Conservation (phyloP, 2,797 vertebrate genomes). For the Limosa lapponica region DNA sequence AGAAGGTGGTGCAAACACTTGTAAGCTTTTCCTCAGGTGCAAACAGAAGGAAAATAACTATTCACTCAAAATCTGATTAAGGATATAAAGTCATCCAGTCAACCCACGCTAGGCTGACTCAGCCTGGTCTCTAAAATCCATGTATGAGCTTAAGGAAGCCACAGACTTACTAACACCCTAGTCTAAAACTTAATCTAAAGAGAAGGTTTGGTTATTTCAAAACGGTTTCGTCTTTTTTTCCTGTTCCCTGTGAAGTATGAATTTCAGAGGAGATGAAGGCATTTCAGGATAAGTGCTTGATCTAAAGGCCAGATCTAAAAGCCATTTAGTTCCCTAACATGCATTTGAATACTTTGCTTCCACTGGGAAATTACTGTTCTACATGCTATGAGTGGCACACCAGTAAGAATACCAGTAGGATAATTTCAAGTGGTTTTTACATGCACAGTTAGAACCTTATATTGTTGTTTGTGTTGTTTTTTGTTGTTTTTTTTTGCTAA, state of each 20-base stretch:
- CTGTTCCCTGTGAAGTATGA: slow-evolving; percentile 1
- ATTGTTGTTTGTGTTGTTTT: background rate
- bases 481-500: background rate
- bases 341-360: background rate
- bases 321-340: background rate
- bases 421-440: background rate
- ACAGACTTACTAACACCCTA: background rate
- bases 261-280: background rate
- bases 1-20: slow-evolving; percentile 33
- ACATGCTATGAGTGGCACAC: background rate
- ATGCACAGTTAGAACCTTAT: background rate
- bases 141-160: slow-evolving; percentile 36
- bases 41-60: slow-evolving; percentile 55
- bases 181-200: slow-evolving; percentile 31
- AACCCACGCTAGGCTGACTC: slow-evolving; percentile 57
- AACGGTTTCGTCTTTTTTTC: slow-evolving; percentile 6
- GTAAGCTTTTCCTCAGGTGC: slow-evolving; percentile 63
- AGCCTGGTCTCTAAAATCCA: slow-evolving; percentile 34
- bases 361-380: background rate
- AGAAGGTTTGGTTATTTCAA: slow-evolving; percentile 29
- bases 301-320: slow-evolving; percentile 5
- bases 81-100: slow-evolving; percentile 52
- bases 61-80: slow-evolving; percentile 41
- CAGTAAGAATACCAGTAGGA: background rate
- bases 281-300: slow-evolving; percentile 10